Conservation (phyloP, 1,140 invertebrate species). For the Phocides pigmalion region DNA sequence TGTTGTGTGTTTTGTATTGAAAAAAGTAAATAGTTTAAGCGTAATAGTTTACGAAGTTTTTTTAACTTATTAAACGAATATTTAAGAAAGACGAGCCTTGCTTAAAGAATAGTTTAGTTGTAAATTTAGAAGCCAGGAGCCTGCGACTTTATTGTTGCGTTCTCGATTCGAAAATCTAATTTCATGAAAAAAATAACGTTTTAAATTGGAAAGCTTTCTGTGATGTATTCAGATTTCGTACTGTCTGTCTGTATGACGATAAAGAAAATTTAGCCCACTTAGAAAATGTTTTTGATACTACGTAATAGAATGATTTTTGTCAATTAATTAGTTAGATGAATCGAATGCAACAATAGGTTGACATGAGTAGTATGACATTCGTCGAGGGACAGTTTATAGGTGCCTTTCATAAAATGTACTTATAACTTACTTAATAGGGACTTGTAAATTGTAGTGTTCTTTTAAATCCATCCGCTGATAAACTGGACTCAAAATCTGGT, state of each 20-base stretch:
- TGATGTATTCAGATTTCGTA: constrained; percentile 25
- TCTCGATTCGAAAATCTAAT: constrained; percentile 55
- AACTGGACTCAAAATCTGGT: constrained; percentile 47
- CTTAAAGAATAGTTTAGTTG: constrained; percentile 79
- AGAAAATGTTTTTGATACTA: constrained; percentile 24
- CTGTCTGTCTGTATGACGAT: constrained; percentile 16
- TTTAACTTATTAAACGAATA: constrained; percentile 79
- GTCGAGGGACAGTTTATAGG: constrained; percentile 78
- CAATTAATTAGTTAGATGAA: constrained; percentile 37
- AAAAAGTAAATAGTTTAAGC: constrained; percentile 64
- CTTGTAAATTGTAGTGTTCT: constrained; percentile 72
- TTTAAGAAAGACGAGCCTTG: constrained; percentile 82
- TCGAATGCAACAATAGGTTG: constrained; percentile 61
- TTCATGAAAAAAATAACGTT: not conserved
- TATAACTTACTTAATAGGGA: constrained; percentile 61
- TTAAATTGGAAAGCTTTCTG: constrained; percentile 21
- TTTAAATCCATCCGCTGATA: constrained; percentile 73
- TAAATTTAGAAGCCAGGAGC: constrained; percentile 65
- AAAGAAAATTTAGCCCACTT: constrained; percentile 11
- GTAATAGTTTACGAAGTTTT: constrained; percentile 66
- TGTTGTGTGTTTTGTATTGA: constrained; percentile 79
- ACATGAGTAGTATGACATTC: constrained; percentile 59
- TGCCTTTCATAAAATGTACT: constrained; percentile 76
- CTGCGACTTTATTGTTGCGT: constrained; percentile 55
- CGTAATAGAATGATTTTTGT: constrained; percentile 25